phyloP scores from a whole-genome alignment of 1,140 invertebrate genomes.

The Drosophila subpulchrella region DNA sequence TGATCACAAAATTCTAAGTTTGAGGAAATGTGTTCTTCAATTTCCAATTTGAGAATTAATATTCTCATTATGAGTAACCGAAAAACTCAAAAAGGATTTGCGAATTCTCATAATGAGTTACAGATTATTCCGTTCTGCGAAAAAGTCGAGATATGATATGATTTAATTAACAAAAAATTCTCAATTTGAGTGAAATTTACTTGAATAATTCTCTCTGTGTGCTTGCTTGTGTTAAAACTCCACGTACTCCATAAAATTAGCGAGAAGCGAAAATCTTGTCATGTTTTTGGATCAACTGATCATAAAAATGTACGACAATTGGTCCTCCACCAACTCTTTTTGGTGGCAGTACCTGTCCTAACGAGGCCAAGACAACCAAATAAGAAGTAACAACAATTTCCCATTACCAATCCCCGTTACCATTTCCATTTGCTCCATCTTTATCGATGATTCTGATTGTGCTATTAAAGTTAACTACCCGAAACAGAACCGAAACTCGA shows the following conservation, averaged over 20 bases:
- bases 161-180: no score
- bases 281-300: constrained; percentile 2
- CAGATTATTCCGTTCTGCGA: no score
- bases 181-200: no score
- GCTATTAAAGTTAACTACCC: constrained; percentile 37
- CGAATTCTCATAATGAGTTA: no score
- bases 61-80: no score
- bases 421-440: constrained; percentile 20
- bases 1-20: no score
- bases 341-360: not conserved
- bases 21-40: no score
- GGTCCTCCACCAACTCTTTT: no score
- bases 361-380: constrained; percentile 1
- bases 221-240: not conserved
- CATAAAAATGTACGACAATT: constrained; percentile 20
- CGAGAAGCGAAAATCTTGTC: constrained; percentile 7
- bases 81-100: no score
- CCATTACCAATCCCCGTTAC: constrained; percentile 20
- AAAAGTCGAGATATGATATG: no score
- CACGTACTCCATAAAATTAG: constrained; percentile 22
- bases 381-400: not conserved
- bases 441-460: constrained; percentile 36
- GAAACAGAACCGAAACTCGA: constrained; percentile 10
- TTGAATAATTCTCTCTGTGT: no score
- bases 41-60: no score